phyloP scores from a whole-genome alignment of 2,888 invertebrate genomes.

The Craniophora ligustri region DNA sequence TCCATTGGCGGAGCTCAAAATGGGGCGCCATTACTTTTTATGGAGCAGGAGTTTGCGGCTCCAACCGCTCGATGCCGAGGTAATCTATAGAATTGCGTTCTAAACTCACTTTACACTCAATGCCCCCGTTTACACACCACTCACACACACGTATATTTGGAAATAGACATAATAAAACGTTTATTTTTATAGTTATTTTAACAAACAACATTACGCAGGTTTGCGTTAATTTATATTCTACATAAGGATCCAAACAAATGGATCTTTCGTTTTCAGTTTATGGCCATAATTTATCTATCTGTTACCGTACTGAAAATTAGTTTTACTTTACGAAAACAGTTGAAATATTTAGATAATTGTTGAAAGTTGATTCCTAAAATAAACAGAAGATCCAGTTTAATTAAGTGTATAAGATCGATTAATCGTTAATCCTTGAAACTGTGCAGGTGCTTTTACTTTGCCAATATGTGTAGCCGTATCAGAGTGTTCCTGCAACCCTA shows the following conservation, averaged over 20 bases:
- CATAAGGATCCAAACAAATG: neutral
- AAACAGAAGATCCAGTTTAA: slow-evolving; percentile 34
- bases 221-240: neutral
- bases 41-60: slow-evolving; percentile 65
- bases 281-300: neutral
- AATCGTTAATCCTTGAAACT: slow-evolving; percentile 53
- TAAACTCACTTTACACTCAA: slow-evolving; percentile 49
- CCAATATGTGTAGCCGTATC: slow-evolving; percentile 61
- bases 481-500: slow-evolving; percentile 69
- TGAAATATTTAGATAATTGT: slow-evolving; percentile 8
- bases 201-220: neutral
- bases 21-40: slow-evolving; percentile 74
- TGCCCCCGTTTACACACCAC: slow-evolving; percentile 23
- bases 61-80: slow-evolving; percentile 49
- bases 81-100: slow-evolving; percentile 63
- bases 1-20: slow-evolving; percentile 58
- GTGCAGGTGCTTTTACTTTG: slow-evolving; percentile 61
- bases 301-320: neutral
- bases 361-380: slow-evolving; percentile 24
- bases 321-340: slow-evolving; percentile 2
- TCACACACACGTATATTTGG: slow-evolving; percentile 5
- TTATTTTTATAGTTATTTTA: slow-evolving; percentile 6
- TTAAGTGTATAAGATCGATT: slow-evolving; percentile 37
- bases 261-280: neutral
- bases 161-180: slow-evolving; percentile 12